Evolutionary conservation across 2,888 invertebrate species (phyloP).

Genomic region (Heteromyza rotundicornis): DNA sequence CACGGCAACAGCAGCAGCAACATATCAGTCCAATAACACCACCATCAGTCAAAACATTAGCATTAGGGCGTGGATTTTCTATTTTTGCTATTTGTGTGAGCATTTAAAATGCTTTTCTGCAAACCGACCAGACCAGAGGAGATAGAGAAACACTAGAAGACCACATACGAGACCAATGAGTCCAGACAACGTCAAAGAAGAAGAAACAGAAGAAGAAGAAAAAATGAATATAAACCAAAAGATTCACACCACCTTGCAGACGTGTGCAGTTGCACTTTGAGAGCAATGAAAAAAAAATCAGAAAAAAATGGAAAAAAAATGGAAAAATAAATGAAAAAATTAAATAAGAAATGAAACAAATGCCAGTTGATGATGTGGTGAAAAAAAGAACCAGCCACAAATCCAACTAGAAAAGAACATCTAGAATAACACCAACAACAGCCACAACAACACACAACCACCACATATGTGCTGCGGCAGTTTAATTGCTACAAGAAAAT

Average conservation of each 20-base stretch:
- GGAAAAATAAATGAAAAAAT: too few species aligned
- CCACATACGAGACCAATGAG: too few species aligned
- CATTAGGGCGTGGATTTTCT: conserved; percentile 9
- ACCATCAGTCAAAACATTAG: conserved; percentile 14
- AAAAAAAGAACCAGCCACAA: too few species aligned
- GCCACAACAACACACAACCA: not conserved
- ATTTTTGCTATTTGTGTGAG: not conserved
- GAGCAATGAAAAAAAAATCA: too few species aligned
- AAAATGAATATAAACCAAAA: not conserved
- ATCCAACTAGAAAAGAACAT: not conserved
- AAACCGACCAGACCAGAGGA: too few species aligned
- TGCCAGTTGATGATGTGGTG: conserved; percentile 5
- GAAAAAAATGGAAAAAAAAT: too few species aligned
- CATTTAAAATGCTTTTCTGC: not conserved
- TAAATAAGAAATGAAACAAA: not conserved
- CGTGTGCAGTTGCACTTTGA: too few species aligned
- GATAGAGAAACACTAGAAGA: too few species aligned
- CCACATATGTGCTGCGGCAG: conserved; percentile 2
- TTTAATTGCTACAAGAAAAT: conserved; percentile 26
- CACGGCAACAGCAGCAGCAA: too few species aligned
- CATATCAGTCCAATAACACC: not conserved
- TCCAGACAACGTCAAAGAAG: not conserved
- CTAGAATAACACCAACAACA: not conserved
- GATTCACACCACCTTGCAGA: too few species aligned
- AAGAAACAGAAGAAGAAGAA: not conserved